phyloP scores from a whole-genome alignment of 2,888 invertebrate genomes.

The Acanthosoma haemorrhoidale region DNA sequence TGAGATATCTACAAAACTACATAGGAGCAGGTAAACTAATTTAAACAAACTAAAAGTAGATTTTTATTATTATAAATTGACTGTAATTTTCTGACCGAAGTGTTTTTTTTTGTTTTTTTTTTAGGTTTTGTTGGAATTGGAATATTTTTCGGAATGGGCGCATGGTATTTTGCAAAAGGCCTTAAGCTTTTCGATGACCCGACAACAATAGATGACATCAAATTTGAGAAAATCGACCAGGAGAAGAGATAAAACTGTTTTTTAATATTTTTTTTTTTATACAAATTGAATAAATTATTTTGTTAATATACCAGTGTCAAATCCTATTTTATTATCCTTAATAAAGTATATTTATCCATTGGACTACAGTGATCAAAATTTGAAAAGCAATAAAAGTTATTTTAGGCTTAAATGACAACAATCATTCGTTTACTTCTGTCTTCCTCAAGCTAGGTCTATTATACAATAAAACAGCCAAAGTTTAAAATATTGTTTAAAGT shows the following conservation, averaged over 20 bases:
- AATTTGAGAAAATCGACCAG: not conserved
- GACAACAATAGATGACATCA: constrained; percentile 46
- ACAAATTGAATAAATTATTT: not conserved
- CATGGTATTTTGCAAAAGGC: constrained; percentile 56
- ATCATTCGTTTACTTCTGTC: too few relatives aligned
- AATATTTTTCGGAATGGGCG: constrained; percentile 55
- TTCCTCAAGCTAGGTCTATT: too few relatives aligned
- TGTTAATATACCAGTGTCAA: not conserved
- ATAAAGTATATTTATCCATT: too few relatives aligned
- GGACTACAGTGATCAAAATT: too few relatives aligned
- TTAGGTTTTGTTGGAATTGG: constrained; percentile 55
- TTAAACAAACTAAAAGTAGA: not conserved
- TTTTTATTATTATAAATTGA: not conserved
- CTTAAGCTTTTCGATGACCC: constrained; percentile 55
- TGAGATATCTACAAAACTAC: constrained; percentile 60
- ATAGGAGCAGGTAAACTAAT: constrained; percentile 53
- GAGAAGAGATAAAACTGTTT: not conserved
- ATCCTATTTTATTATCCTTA: not conserved
- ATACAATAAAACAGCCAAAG: too few relatives aligned
- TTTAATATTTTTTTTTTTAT: not conserved
- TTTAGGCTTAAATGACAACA: too few relatives aligned
- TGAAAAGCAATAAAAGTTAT: too few relatives aligned
- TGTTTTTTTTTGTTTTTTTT: constrained; percentile 38
- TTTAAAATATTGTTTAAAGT: too few relatives aligned
- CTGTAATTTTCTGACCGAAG: not conserved